Base-by-base conservation (phyloP, 2,797 vertebrate species). In the Enteromius mattozi region DNA sequence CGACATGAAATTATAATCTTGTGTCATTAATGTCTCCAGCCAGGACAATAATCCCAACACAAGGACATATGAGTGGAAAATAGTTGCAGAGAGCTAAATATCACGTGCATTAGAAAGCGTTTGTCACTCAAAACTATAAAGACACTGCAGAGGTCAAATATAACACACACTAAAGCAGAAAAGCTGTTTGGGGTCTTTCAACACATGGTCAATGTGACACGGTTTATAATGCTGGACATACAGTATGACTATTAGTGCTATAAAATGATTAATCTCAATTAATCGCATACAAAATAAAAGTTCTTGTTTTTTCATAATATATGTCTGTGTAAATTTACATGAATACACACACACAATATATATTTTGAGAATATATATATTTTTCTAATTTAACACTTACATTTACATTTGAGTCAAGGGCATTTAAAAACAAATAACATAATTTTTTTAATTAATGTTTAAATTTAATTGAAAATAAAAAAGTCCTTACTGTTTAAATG, bases 401-500 rank as follows among this genome's bases (percentile, higher is more conserved):
- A 17, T 45, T 71, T 24, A 42, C 14, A 70, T n/a, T 35, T 69
- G 17, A 40, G 9, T 40, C 21, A 37, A 12, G 17, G 33, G 65
- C 16, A 35, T 8, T 19, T 35, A 10, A 66, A 63, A 6, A 0
- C 59, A 14, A 63, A 63, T 6, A 63, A 30, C 4, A 30, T 45
- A 3, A 5, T 37, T 5, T 19, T 2, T 66, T 14, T 4, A 30
- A 12, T 63, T 66, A 6, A 66, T 33, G 40, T 66, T 16, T 35
- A 40, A 65, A 35, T 14, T 61, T 27, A 27, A 61, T 24, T 13
- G 21, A 16, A 16, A 6, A 12, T 6, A 37, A 14, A 30, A 2
- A 42, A 4, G 14, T 51, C 93, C 96, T 95, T 90, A 98, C 97
- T 96, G 95, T 93, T 96, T 97, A 89, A 97, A 98, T 33, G 96